Conservation (phyloP, 2,113 vertebrate genomes). For the Corythornis madagascariensis region DNA sequence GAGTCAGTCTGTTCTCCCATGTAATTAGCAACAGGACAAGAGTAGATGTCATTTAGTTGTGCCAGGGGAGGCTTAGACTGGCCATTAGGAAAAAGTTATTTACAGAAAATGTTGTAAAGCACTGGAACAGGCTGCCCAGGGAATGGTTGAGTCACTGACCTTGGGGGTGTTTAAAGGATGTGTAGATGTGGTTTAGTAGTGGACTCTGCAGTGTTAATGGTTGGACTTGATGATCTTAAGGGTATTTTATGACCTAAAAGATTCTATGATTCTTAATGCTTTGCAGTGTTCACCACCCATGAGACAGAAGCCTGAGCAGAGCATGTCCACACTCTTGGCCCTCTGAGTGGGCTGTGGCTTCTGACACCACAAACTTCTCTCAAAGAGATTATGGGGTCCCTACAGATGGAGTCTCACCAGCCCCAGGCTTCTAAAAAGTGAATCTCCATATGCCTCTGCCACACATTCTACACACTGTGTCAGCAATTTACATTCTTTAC, state of each 20-base stretch:
- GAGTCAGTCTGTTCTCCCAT: background rate
- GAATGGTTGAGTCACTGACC: background rate
- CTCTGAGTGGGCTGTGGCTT: background rate
- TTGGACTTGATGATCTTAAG: background rate
- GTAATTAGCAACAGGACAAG: background rate
- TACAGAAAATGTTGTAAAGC: accelerated
- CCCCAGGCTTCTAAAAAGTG: background rate
- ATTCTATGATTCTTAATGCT: background rate
- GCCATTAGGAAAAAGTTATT: background rate
- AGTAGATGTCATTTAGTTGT: background rate
- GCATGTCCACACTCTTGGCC: accelerated
- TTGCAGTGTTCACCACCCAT: accelerated
- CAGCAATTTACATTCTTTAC: slow-evolving; percentile 4
- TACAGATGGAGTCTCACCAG: background rate
- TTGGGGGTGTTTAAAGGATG: background rate
- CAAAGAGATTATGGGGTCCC: background rate
- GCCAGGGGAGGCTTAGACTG: background rate
- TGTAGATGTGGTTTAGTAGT: background rate
- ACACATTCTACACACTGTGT: background rate
- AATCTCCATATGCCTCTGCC: background rate
- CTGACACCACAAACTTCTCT: background rate
- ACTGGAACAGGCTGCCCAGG: background rate
- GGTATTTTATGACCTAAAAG: background rate
- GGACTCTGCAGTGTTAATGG: background rate
- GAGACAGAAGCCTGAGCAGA: background rate